Evolutionary conservation across 2,888 invertebrate species (phyloP).

Genomic region (Eilema depressum): DNA sequence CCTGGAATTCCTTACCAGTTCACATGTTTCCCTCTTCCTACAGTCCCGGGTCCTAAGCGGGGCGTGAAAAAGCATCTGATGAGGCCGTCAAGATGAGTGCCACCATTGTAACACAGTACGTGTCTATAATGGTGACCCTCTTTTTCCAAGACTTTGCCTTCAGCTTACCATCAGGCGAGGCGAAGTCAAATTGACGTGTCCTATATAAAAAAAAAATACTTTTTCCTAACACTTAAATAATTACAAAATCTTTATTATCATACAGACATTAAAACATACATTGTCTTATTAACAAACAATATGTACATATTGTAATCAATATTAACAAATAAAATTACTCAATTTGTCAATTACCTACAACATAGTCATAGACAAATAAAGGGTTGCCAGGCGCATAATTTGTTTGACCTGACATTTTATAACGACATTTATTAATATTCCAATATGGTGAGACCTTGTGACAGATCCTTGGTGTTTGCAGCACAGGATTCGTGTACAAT

Average conservation of each 20-base stretch:
- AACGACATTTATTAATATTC: not conserved
- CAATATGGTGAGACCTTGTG: not conserved
- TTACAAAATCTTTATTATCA: not conserved
- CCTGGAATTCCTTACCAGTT: no score
- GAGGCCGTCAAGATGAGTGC: no score
- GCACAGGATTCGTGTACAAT: not conserved
- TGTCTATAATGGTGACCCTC: no score
- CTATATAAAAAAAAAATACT: no score
- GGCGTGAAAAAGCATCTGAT: no score
- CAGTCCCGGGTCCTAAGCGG: no score
- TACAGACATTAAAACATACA: not conserved
- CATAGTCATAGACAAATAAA: not conserved
- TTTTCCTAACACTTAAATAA: not conserved
- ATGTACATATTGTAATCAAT: conserved; percentile 13
- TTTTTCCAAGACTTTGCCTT: no score
- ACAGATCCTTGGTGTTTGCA: not conserved
- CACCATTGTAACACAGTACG: no score
- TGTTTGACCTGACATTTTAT: not conserved
- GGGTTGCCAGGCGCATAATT: conserved; percentile 3
- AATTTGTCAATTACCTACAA: conserved; percentile 7
- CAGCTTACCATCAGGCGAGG: no score
- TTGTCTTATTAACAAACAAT: conserved; percentile 1
- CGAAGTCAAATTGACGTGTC: no score
- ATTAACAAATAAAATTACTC: conserved; percentile 8
- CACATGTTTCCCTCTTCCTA: no score